Conservation (phyloP, 2,113 vertebrate species). For the Zonotrichia leucophrys region DNA sequence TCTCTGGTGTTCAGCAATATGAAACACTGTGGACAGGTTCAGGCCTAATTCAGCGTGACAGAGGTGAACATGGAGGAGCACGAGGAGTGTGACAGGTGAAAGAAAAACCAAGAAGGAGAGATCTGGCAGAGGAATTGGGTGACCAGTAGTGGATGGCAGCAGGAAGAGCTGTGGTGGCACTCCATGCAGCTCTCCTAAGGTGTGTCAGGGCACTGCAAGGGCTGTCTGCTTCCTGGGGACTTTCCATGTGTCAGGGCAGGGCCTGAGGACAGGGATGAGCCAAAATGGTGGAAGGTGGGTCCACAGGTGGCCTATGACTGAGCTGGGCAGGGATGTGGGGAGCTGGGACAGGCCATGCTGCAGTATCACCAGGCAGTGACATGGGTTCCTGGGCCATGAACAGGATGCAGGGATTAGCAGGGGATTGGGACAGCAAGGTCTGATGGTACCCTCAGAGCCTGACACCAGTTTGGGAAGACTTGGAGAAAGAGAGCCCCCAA, state of each 20-base stretch:
- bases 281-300: not conserved
- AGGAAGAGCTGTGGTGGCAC: not conserved
- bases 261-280: not conserved
- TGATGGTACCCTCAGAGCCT: not conserved
- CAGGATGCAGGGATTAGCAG: accelerated
- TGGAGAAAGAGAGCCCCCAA: not conserved
- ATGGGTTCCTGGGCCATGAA: not conserved
- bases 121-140: not conserved
- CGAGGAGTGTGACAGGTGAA: not conserved
- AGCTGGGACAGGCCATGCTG: not conserved
- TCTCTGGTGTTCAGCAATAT: no score
- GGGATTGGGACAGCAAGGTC: not conserved
- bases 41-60: not conserved
- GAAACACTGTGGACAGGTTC: not conserved
- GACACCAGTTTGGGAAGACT: not conserved
- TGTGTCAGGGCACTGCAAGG: not conserved
- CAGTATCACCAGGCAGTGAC: not conserved
- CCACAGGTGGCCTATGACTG: not conserved
- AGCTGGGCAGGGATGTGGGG: not conserved
- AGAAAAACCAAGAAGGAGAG: not conserved
- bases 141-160: not conserved
- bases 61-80: not conserved
- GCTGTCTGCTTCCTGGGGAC: accelerated
- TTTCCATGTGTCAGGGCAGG: not conserved
- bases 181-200: not conserved